Base-by-base conservation (phyloP, 2,113 vertebrate species). In the Amblyopsis rosae region DNA sequence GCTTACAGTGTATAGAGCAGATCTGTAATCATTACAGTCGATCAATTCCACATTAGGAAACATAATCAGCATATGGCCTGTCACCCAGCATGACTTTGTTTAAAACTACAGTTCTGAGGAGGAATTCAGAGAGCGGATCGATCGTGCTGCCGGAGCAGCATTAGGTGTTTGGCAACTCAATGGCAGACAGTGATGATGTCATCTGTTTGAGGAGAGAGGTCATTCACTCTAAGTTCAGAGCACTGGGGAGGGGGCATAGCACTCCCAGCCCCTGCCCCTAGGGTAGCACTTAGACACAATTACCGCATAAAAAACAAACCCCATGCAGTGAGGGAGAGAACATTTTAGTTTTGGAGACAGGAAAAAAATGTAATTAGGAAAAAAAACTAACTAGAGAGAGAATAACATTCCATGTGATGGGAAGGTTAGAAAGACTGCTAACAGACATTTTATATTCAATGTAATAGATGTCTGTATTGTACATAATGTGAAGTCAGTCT, bases 121-220 rank as follows among this genome's bases (percentile, higher is more conserved):
- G 70, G 76, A 69, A 78, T 77, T 76, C 6, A 45, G 67, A 75
- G 81, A 69, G 70, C 57, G 12, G 7, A 85, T 89, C 71, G 15
- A 77, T 57, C 19, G 53, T 35, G 73, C 61, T 58, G 71, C 57
- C 76, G 59, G 65, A 63, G 61, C 83, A 75, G 70, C 45, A 75
- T 64, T 82, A 78, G 3, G 12, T 77, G 86, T 80, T 71, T 67
- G 81, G 81, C 72, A 80, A 76, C 68, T 62, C 72, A 63, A 53
- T 77, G 57, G 69, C 62, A 69, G 35, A 66, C 26, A 26, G 26
- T 51, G 66, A 67, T 88, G 82, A 86, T 84, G 86, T 88, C 84
- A 89, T 87, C 80, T 73, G 56, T 79, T 82, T 78, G 47, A 59
- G 68, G 60, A 68, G 61, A 76, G 71, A 86, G 86, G 85, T 87